Conservation (phyloP, 1,140 invertebrate species). For the Calosoma granatense region DNA sequence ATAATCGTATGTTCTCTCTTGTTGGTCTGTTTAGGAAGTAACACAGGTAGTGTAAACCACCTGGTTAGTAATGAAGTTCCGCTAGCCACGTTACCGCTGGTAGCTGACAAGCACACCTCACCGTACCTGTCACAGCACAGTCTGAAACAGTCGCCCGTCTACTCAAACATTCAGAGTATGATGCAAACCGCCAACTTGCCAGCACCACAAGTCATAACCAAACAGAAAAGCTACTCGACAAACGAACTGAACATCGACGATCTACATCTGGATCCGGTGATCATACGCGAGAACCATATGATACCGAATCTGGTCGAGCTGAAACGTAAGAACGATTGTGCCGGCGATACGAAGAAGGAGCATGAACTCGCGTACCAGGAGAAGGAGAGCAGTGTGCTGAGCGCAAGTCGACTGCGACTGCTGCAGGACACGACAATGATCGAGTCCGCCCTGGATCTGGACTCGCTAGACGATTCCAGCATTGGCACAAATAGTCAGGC, state of each 20-base stretch:
- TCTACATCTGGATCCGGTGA: slow-evolving; percentile 29
- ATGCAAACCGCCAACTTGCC: slow-evolving; percentile 28
- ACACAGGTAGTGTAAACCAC: slow-evolving; percentile 52
- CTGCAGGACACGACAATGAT: slow-evolving; percentile 79
- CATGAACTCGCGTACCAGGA: slow-evolving; percentile 29
- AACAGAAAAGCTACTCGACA: slow-evolving; percentile 13
- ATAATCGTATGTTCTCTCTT: too few species aligned
- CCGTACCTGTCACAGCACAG: slow-evolving; percentile 31
- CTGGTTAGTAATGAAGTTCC: slow-evolving; percentile 52
- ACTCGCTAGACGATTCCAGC: slow-evolving; percentile 60
- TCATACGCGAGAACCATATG: slow-evolving; percentile 25
- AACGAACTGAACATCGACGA: slow-evolving; percentile 22
- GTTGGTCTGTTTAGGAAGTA: slow-evolving; percentile 42
- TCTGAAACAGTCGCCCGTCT: slow-evolving; percentile 30
- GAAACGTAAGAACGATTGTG: not conserved
- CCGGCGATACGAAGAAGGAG: not conserved
- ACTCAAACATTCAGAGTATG: slow-evolving; percentile 27
- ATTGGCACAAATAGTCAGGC: slow-evolving; percentile 30
- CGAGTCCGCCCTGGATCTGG: slow-evolving; percentile 73
- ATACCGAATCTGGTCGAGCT: slow-evolving; percentile 11
- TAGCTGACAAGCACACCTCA: slow-evolving; percentile 35
- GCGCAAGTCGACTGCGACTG: slow-evolving; percentile 54
- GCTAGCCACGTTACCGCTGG: slow-evolving; percentile 40
- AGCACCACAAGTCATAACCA: slow-evolving; percentile 21
- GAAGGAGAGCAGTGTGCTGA: slow-evolving; percentile 32